Conservation (phyloP, 1,140 invertebrate genomes). For the Papilio polyxenes region DNA sequence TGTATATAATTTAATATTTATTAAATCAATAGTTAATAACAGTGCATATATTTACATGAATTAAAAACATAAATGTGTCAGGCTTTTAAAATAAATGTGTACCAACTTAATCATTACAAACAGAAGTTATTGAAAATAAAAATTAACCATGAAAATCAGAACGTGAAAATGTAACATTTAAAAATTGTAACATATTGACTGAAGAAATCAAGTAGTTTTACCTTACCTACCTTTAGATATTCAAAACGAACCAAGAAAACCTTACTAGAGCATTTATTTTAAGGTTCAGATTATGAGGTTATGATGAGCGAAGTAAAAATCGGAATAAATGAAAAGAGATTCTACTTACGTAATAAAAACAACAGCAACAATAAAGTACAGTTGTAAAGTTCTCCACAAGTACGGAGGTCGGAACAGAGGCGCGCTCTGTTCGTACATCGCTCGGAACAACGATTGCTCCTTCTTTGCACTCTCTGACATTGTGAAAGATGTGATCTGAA, state of each 20-base stretch:
- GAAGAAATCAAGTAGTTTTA: no score
- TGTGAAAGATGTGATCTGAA: constrained; percentile 58
- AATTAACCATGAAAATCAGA: no score
- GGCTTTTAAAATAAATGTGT: no score
- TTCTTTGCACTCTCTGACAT: constrained; percentile 53
- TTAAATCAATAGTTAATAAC: not conserved
- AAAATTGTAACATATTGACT: no score
- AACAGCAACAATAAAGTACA: constrained; percentile 70
- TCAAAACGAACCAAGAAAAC: no score
- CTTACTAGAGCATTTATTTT: no score
- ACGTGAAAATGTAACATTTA: no score
- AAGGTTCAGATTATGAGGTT: no score
- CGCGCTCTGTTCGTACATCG: constrained; percentile 65
- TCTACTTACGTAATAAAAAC: constrained; percentile 72
- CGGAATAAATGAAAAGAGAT: not conserved
- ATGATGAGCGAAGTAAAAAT: no score
- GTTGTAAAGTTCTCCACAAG: constrained; percentile 62
- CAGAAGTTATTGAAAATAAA: no score
- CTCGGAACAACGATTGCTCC: constrained; percentile 49
- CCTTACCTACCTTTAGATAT: no score
- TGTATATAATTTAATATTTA: not conserved
- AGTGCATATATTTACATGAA: not conserved
- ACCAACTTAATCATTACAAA: no score
- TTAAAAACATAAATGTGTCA: constrained; percentile 35
- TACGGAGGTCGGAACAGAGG: constrained; percentile 65